A percentile compares a stretch with the other conserved stretches of the same genome.
phyloP scores from a whole-genome alignment of 2,888 invertebrate species.

The Parnassius glacialis region DNA sequence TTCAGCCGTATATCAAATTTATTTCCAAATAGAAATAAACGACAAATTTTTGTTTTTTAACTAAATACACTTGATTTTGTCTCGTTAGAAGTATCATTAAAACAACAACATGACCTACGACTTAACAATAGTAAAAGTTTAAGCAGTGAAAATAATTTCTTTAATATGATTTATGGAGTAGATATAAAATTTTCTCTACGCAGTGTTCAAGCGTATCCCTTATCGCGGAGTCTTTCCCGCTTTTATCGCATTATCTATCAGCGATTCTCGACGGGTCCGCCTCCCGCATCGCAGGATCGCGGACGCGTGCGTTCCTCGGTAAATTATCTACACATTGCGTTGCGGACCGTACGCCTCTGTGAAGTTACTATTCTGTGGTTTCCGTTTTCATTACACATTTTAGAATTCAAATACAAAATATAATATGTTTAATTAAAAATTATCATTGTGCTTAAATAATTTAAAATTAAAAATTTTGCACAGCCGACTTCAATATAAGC shows the following conservation, averaged over 20 bases:
- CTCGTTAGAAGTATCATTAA: no score
- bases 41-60: no score
- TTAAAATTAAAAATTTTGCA: no score
- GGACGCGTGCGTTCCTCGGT: constrained; percentile 39
- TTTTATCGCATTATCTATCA: constrained; percentile 24
- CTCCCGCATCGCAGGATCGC: constrained; percentile 34
- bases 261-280: constrained; percentile 49
- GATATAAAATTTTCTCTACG: constrained; percentile 7
- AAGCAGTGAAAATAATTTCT: not conserved
- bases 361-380: not conserved
- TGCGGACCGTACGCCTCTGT: constrained; percentile 33
- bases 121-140: not conserved
- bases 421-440: no score
- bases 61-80: no score
- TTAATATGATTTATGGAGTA: not conserved
- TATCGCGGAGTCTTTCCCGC: constrained; percentile 6
- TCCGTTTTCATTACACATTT: constrained; percentile 1
- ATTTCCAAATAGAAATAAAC: no score
- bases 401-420: not conserved
- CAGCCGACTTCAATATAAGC: no score
- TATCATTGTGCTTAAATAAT: no score
- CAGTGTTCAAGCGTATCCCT: constrained; percentile 12
- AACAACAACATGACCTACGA: no score
- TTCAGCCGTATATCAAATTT: no score
- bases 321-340: constrained; percentile 44